Percentiles rank a stretch among this genome's conserved stretches.
Conservation (phyloP, 2,797 vertebrate genomes). For the Thalassophryne amazonica region DNA sequence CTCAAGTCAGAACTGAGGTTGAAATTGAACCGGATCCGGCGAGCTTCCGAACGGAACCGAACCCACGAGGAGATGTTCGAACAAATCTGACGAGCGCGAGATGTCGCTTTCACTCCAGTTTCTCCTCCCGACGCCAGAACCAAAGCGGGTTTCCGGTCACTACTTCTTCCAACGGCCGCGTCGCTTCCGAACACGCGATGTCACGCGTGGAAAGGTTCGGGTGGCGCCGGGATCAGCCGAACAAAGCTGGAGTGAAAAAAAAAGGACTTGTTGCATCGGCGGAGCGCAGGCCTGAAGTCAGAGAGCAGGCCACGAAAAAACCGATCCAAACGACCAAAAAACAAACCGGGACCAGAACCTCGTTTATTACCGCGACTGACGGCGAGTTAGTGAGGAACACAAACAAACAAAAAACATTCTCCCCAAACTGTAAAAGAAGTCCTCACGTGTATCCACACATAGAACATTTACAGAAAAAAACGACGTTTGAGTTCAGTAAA, state of each 20-base stretch:
- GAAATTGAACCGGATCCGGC: conserved; percentile 8
- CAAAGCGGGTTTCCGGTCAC: conserved; percentile 5
- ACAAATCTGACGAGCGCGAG: conserved; percentile 32
- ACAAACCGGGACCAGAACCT: too few relatives aligned
- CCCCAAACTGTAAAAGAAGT: too few relatives aligned
- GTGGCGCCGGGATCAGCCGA: conserved; percentile 49
- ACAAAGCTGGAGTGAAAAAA: conserved; percentile 86
- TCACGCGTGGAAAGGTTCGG: background rate
- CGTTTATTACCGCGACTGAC: too few relatives aligned
- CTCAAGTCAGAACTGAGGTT: conserved; percentile 20
- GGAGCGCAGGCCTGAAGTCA: conserved; percentile 45
- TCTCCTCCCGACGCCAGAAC: conserved; percentile 15
- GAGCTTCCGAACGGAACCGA: background rate
- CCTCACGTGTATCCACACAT: too few relatives aligned
- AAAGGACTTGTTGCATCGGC: conserved; percentile 86
- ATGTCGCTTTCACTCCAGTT: conserved; percentile 52
- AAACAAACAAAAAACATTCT: too few relatives aligned
- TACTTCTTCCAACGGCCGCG: background rate
- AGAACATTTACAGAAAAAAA: too few relatives aligned
- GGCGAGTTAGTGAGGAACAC: too few relatives aligned
- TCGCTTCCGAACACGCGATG: too few relatives aligned
- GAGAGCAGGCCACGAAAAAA: conserved; percentile 43
- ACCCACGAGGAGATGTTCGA: background rate
- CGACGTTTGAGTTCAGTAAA: too few relatives aligned
- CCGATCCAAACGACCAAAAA: too few relatives aligned